Base-by-base conservation (phyloP, 2,888 invertebrate genomes). In the Aleiodes testaceus region DNA sequence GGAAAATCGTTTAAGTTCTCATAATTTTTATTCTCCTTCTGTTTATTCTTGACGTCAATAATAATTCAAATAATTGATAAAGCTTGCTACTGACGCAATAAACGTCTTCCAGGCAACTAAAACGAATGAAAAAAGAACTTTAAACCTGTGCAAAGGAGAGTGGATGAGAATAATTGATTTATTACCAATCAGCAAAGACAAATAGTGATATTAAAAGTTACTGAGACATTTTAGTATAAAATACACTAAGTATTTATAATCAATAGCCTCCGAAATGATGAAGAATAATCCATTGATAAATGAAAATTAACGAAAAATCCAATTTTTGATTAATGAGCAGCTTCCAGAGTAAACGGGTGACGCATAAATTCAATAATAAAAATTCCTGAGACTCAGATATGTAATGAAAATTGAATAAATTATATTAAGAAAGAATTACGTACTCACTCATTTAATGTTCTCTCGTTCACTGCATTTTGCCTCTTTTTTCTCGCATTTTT, bases 121-220 rank as follows among this genome's bases (percentile, higher is more conserved):
- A 42, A 36, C 36, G 44, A 63, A 69, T 63, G 18, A 66, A 14
- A n/a, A 47, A 14, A 47, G 1, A 14, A 42, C 14, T 36, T 30
- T 12, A 7, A 18, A 55, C 45, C n/a, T 26, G 20, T 26, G 63
- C 52, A 55, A 70, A 69, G n/a, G 36, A 63, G 66, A 49, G n/a
- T 59, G 16, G n/a, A 45, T n/a, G 26, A 67, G 42, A 26, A 26
- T 22, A 20, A 68, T 53, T 44, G 50, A 49, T 49, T 18, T 30
- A 70, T 53, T 64, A 72, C 53, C 73, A 69, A 75, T 68, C 71
- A 73, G 74, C 75, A 74, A 76, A 77, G 75, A 79, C 78, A 78
- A 74, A 78, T 77, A 79, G 78, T 74, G 78, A 79, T 79, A 74
- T 65, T 78, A 75, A 36, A 49, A 66, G 68, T 74, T 73, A 72